A percentile compares a stretch with the other conserved stretches of the same genome.
Evolutionary conservation across 2,113 vertebrate species (phyloP).

Genomic region (Gadus chalcogrammus): DNA sequence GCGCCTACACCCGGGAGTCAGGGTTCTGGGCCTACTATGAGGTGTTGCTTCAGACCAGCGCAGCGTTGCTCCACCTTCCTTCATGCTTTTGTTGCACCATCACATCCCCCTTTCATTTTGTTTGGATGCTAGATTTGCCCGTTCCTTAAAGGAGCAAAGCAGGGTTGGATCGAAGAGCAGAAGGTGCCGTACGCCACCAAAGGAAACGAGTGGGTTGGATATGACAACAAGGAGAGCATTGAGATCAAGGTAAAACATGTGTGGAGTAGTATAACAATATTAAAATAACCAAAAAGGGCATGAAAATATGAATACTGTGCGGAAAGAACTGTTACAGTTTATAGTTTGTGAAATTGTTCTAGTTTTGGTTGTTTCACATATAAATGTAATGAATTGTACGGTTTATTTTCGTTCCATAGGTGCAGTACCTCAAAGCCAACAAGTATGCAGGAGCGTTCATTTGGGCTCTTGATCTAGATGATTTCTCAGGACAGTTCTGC

Average conservation of each 20-base stretch:
- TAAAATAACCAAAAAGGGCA: background rate
- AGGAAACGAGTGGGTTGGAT: slow-evolving; percentile 74
- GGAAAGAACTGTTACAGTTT: background rate
- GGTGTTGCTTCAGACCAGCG: slow-evolving; percentile 47
- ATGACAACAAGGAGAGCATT: slow-evolving; percentile 71
- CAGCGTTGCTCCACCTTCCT: background rate
- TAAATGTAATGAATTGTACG: background rate
- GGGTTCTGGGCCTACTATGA: slow-evolving; percentile 79
- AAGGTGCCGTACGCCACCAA: slow-evolving; percentile 73
- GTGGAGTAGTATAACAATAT: no score
- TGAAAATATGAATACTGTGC: background rate
- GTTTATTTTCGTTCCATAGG: slow-evolving; percentile 46
- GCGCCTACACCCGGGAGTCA: slow-evolving; percentile 67
- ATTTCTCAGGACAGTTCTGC: slow-evolving; percentile 76
- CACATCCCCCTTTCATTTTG: background rate
- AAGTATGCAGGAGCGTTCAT: slow-evolving; percentile 76
- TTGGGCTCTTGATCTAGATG: slow-evolving; percentile 79
- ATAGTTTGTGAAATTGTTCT: background rate
- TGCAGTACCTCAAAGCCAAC: slow-evolving; percentile 69
- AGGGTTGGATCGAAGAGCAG: slow-evolving; percentile 69
- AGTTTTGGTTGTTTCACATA: background rate
- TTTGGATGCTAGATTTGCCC: slow-evolving; percentile 64
- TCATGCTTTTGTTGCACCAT: background rate
- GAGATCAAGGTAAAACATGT: slow-evolving; percentile 66
- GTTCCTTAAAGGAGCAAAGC: slow-evolving; percentile 59